phyloP scores from a whole-genome alignment of 2,113 vertebrate genomes.

The Athene cunicularia region DNA sequence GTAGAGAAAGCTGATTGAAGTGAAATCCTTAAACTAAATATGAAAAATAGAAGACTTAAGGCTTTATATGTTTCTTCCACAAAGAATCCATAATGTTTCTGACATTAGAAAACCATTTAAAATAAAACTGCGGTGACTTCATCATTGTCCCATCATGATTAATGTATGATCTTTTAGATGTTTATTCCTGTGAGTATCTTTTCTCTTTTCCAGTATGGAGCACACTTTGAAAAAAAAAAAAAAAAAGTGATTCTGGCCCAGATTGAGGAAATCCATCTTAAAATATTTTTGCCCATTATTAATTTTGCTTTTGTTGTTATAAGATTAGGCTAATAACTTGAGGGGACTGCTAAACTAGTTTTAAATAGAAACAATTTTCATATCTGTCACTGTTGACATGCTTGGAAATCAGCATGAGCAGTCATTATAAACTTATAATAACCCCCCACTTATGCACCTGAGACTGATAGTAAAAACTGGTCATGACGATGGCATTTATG shows the following conservation, averaged over 20 bases:
- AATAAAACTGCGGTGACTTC: background rate
- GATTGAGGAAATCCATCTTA: background rate
- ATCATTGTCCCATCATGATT: background rate
- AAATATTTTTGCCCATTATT: background rate
- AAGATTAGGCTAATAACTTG: background rate
- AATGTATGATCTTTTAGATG: background rate
- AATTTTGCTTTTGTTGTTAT: background rate
- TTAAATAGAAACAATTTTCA: background rate
- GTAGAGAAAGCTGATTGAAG: conserved; percentile 33
- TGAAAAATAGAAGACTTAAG: conserved; percentile 1
- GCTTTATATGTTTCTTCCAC: background rate
- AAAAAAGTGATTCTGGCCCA: background rate
- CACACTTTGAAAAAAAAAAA: no score
- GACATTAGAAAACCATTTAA: background rate
- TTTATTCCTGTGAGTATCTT: background rate
- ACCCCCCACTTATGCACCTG: background rate
- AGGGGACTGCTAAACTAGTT: background rate
- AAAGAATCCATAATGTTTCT: background rate
- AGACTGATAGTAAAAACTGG: background rate
- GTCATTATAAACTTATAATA: background rate
- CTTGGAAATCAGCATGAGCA: background rate
- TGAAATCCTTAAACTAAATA: conserved; percentile 33
- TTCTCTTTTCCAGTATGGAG: background rate
- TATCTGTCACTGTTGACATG: background rate
- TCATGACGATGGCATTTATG: background rate